Evolutionary conservation across 2,888 invertebrate species (phyloP).

Genomic region (Thalpophila matura): DNA sequence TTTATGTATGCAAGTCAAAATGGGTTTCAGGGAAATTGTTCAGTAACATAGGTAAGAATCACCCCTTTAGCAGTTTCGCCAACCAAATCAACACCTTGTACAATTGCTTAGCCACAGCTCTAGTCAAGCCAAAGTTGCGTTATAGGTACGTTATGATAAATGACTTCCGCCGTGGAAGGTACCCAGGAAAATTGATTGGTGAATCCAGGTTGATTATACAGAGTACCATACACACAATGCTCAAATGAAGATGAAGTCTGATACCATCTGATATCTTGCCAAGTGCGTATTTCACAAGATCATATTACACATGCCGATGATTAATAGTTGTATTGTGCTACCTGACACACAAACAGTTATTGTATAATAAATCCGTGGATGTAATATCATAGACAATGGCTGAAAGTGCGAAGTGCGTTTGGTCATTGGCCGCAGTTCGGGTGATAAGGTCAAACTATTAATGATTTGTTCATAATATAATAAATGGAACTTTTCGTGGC

Average conservation of each 20-base stretch:
- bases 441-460: constrained; percentile 51
- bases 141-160: constrained; percentile 10
- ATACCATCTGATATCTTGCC: constrained; percentile 55
- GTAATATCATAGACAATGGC: constrained; percentile 57
- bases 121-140: neutral
- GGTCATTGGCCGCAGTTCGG: constrained; percentile 37
- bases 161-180: constrained; percentile 28
- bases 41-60: neutral
- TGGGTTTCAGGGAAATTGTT: neutral
- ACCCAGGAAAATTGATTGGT: constrained; percentile 25
- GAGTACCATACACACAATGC: constrained; percentile 20
- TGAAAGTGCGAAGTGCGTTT: constrained; percentile 48
- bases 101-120: neutral
- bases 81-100: neutral
- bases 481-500: neutral
- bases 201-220: constrained; percentile 28
- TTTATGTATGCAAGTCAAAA: neutral
- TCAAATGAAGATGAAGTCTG: constrained; percentile 23
- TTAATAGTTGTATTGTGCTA: constrained; percentile 70
- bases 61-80: neutral
- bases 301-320: constrained; percentile 65
- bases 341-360: constrained; percentile 64
- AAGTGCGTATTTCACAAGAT: constrained; percentile 60
- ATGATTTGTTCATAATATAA: constrained; percentile 9
- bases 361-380: constrained; percentile 59